phyloP scores from a whole-genome alignment of 53 echinoderm and acorn worm genomes.

The Temnopleurus reevesii region DNA sequence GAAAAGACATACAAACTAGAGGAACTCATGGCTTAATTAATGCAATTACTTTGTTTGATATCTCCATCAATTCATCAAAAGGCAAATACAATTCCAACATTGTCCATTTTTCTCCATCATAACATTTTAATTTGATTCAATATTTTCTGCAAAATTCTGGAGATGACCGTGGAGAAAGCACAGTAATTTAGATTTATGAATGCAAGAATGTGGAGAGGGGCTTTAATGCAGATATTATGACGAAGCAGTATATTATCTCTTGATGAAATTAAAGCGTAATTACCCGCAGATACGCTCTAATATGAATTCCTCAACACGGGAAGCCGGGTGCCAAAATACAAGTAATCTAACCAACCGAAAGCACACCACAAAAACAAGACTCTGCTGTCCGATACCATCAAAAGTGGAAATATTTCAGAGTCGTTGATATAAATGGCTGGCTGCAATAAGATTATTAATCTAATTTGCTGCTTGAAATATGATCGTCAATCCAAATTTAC shows the following conservation, averaged over 20 bases:
- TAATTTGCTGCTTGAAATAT: conserved; percentile 24
- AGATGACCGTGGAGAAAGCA: too few relatives aligned
- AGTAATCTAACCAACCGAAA: conserved; percentile 19
- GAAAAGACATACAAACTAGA: too few relatives aligned
- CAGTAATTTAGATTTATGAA: too few relatives aligned
- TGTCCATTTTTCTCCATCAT: too few relatives aligned
- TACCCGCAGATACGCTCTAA: conserved; percentile 41
- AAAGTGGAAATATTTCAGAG: background rate
- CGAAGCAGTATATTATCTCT: conserved; percentile 42
- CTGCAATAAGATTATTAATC: conserved; percentile 31
- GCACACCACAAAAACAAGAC: background rate
- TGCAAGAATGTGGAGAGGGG: background rate
- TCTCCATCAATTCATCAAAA: too few relatives aligned
- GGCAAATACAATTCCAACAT: too few relatives aligned
- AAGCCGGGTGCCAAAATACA: conserved; percentile 30
- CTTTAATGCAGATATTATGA: conserved; percentile 44
- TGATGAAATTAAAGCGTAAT: conserved; percentile 53
- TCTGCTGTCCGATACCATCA: conserved; percentile 25
- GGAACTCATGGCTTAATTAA: too few relatives aligned
- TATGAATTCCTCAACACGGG: conserved; percentile 38
- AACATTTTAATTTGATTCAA: too few relatives aligned
- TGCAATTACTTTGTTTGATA: too few relatives aligned
- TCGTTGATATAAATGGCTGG: conserved; percentile 18
- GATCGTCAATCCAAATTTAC: conserved; percentile 36
- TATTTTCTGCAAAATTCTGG: too few relatives aligned